phyloP scores from a whole-genome alignment of 2,113 vertebrate genomes.

The Scalopus aquaticus region DNA sequence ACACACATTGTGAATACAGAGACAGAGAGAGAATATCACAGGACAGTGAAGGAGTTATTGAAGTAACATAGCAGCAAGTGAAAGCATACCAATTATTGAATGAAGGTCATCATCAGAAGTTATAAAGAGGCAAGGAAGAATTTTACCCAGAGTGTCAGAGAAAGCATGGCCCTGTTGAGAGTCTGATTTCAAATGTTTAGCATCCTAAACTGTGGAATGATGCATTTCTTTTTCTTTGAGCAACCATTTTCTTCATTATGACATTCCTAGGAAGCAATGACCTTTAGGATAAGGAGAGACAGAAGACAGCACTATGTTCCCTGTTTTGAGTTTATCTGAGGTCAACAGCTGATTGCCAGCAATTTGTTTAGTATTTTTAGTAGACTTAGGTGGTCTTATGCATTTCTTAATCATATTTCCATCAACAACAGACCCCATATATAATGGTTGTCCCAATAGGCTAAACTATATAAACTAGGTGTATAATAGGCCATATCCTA shows the following conservation, averaged over 20 bases:
- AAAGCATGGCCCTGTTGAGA: not conserved
- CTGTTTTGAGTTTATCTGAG: not conserved
- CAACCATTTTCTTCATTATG: not conserved
- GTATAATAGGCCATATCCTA: too few relatives aligned
- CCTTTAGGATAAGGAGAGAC: not conserved
- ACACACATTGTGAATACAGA: not conserved
- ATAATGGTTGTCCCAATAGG: too few relatives aligned
- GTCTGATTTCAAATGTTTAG: not conserved
- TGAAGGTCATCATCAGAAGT: not conserved
- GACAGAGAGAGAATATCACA: not conserved
- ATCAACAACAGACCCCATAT: too few relatives aligned
- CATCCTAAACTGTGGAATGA: not conserved
- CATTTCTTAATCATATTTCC: too few relatives aligned
- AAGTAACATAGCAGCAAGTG: not conserved
- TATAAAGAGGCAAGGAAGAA: not conserved
- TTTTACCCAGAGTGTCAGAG: not conserved
- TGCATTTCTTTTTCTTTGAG: not conserved
- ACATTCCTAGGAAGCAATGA: not conserved
- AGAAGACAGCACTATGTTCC: not conserved
- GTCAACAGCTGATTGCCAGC: not conserved
- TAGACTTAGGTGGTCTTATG: not conserved
- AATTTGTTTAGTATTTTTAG: not conserved
- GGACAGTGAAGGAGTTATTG: accelerated
- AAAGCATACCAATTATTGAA: not conserved
- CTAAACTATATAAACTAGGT: too few relatives aligned